These are phyloP conservation scores for Epinotia nisella DNA, from an alignment of 2,888 invertebrate genomes.

Conservation along the genomic window DNA sequence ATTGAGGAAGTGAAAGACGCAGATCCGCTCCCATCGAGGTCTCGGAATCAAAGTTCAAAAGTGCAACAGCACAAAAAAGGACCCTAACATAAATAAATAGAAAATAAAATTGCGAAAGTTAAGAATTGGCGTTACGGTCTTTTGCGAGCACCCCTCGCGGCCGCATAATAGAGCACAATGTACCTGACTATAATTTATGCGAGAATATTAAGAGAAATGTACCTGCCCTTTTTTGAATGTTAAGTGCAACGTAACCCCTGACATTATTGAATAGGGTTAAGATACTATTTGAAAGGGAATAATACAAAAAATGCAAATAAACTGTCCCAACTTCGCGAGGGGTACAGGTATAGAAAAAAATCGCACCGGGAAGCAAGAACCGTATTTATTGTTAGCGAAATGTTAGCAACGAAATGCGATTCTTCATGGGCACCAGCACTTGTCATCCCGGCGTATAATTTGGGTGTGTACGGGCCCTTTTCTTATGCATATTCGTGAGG, in stretches of 20 bases:
- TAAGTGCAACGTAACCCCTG: slow-evolving; percentile 86
- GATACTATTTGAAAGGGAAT: slow-evolving; percentile 83
- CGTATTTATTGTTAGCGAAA: slow-evolving; percentile 56
- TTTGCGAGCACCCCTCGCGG: slow-evolving; percentile 63
- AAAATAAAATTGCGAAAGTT: slow-evolving; percentile 57
- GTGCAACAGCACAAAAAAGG: slow-evolving; percentile 49
- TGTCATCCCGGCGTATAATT: slow-evolving; percentile 83
- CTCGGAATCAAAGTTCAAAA: slow-evolving; percentile 62
- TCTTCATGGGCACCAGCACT: slow-evolving; percentile 72
- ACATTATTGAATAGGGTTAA: slow-evolving; percentile 84
- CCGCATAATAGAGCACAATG: slow-evolving; percentile 81
- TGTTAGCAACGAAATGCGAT: slow-evolving; percentile 53
- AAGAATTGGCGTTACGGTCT: slow-evolving; percentile 57
- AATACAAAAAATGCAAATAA: slow-evolving; percentile 84
- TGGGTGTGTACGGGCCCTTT: slow-evolving; percentile 75
- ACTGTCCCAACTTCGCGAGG: slow-evolving; percentile 80
- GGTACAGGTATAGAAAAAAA: slow-evolving; percentile 80
- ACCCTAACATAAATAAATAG: slow-evolving; percentile 55
- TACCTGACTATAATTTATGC: slow-evolving; percentile 86
- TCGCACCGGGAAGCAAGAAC: slow-evolving; percentile 69
- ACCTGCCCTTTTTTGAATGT: slow-evolving; percentile 85
- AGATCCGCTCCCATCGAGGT: slow-evolving; percentile 68
- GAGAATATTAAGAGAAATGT: slow-evolving; percentile 85
- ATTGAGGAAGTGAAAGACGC: slow-evolving; percentile 82
- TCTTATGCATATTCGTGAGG: slow-evolving; percentile 80